phyloP scores from a whole-genome alignment of 2,797 vertebrate genomes.

The Neomorphus geoffroyi region DNA sequence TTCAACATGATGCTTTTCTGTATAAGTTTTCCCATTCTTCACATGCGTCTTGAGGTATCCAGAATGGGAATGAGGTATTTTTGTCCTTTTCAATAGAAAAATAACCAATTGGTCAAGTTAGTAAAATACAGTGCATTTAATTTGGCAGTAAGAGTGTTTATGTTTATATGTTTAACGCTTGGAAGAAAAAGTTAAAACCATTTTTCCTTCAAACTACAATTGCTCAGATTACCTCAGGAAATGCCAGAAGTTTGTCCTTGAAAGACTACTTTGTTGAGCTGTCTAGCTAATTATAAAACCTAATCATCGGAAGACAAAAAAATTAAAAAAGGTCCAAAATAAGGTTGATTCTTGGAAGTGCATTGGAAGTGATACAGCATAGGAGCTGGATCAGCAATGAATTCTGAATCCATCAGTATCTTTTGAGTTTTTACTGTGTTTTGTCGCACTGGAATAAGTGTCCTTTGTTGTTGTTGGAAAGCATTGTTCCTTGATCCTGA shows the following conservation, averaged over 20 bases:
- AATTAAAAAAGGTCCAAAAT: not conserved
- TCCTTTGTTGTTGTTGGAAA: not conserved
- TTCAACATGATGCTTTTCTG: not conserved
- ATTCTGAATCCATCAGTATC: not conserved
- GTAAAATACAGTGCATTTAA: not conserved
- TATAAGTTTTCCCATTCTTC: not conserved
- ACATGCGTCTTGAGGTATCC: not conserved
- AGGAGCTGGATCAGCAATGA: not conserved
- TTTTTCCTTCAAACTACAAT: not conserved
- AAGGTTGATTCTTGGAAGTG: not conserved
- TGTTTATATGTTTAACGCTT: not conserved
- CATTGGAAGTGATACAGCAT: not conserved
- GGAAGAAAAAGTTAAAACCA: not conserved
- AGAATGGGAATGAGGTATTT: not conserved
- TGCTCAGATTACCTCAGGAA: constrained; percentile 5
- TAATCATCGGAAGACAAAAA: not conserved
- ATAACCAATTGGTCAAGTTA: not conserved
- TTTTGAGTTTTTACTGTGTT: not conserved
- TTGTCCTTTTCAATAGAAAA: not conserved
- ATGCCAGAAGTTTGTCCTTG: not conserved
- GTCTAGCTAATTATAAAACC: not conserved
- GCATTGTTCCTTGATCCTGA: not conserved
- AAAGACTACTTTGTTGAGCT: not conserved
- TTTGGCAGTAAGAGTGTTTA: not conserved
- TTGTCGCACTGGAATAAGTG: not conserved